Conservation (phyloP, 2,797 vertebrate genomes). For the Valencia hispanica region DNA sequence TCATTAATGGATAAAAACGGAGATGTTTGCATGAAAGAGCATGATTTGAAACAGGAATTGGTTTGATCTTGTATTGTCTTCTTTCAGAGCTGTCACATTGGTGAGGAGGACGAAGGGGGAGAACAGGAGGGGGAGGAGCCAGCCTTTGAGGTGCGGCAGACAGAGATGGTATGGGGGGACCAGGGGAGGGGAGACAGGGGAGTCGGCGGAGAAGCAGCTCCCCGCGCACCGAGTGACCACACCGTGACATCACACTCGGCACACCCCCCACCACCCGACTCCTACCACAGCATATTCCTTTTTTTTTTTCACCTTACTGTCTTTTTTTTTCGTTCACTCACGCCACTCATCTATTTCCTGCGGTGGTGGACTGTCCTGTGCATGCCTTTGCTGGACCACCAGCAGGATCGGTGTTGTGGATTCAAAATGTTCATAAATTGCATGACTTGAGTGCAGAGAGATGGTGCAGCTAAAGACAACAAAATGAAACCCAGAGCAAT, state of each 20-base stretch:
- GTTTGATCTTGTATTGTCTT: not conserved
- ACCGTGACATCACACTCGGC: constrained; percentile 71
- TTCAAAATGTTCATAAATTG: constrained; percentile 42
- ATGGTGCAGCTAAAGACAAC: constrained; percentile 69
- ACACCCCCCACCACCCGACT: constrained; percentile 56
- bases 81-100: constrained; percentile 92
- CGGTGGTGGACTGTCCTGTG: constrained; percentile 79
- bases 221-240: constrained; percentile 74
- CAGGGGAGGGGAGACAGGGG: constrained; percentile 79
- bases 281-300: constrained; percentile 31
- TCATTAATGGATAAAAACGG: not conserved
- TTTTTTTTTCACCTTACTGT: constrained; percentile 16
- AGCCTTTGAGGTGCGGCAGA: constrained; percentile 90
- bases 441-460: constrained; percentile 79
- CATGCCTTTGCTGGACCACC: constrained; percentile 78
- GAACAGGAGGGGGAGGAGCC: constrained; percentile 85
- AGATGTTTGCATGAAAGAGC: not conserved
- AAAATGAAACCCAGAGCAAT: constrained; percentile 41
- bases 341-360: constrained; percentile 58
- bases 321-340: constrained; percentile 53
- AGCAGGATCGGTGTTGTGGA: constrained; percentile 45
- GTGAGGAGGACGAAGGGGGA: constrained; percentile 86
- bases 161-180: constrained; percentile 86
- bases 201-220: constrained; percentile 74
- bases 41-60: not conserved